Evolutionary conservation across 1,140 invertebrate genomes (phyloP).

Genomic region (Galleria mellonella): DNA sequence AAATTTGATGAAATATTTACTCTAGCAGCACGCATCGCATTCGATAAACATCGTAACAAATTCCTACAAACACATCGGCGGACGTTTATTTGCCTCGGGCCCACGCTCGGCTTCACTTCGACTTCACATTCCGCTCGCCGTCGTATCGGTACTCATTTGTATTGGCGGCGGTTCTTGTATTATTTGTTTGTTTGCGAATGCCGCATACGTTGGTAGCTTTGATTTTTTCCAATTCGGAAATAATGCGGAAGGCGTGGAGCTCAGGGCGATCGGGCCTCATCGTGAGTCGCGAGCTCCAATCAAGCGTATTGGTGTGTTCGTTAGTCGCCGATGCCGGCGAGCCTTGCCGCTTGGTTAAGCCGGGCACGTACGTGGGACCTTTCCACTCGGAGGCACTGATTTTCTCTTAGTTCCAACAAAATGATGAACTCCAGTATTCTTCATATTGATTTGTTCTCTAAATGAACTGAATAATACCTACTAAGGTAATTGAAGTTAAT

Average conservation of each 20-base stretch:
- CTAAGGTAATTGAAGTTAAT: too few relatives aligned
- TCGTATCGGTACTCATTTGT: conserved; percentile 69
- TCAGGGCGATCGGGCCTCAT: conserved; percentile 36
- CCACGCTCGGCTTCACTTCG: conserved; percentile 51
- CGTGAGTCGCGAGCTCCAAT: conserved; percentile 34
- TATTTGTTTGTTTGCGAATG: conserved; percentile 71
- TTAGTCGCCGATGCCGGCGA: conserved; percentile 45
- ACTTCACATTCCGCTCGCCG: conserved; percentile 50
- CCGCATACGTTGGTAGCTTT: conserved; percentile 57
- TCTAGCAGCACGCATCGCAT: conserved; percentile 42
- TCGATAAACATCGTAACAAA: conserved; percentile 65
- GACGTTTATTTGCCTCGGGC: conserved; percentile 63
- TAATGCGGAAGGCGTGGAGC: conserved; percentile 57
- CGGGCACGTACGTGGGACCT: conserved; percentile 62
- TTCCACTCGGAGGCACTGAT: conserved; percentile 60
- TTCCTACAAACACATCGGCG: conserved; percentile 62
- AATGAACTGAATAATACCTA: too few relatives aligned
- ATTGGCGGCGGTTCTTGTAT: conserved; percentile 59
- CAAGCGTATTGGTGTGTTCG: conserved; percentile 53
- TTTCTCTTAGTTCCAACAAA: conserved; percentile 49
- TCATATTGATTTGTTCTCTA: conserved; percentile 21
- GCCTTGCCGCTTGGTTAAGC: conserved; percentile 48
- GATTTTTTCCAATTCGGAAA: conserved; percentile 69
- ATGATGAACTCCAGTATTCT: conserved; percentile 40
- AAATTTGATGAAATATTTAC: conserved; percentile 33